Evolutionary conservation across 2,888 invertebrate species (phyloP).

Genomic region (Lissonota sp.): DNA sequence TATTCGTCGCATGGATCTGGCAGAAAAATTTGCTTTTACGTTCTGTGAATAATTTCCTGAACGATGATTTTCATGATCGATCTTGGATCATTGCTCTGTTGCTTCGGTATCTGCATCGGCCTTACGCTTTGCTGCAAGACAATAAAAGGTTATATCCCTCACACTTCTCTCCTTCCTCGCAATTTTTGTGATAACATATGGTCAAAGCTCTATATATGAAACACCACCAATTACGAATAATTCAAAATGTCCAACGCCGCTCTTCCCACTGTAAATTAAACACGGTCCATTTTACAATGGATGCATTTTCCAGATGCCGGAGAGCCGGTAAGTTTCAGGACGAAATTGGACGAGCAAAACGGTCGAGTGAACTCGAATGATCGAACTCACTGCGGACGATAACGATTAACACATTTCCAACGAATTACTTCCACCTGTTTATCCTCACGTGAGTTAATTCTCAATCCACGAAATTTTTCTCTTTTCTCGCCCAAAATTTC

Average conservation of each 20-base stretch:
- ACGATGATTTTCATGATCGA: slow-evolving; percentile 63
- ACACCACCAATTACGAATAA: background rate
- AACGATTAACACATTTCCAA: slow-evolving; percentile 7
- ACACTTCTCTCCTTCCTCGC: background rate
- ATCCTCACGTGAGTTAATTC: slow-evolving; percentile 12
- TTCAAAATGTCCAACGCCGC: background rate
- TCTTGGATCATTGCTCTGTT: slow-evolving; percentile 62
- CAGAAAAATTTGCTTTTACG: slow-evolving; percentile 1
- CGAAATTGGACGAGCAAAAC: slow-evolving; percentile 21
- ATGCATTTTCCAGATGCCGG: slow-evolving; percentile 50
- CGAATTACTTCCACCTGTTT: slow-evolving; percentile 1
- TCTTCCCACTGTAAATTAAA: background rate
- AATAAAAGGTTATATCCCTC: slow-evolving; percentile 61
- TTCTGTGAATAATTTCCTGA: slow-evolving; percentile 1
- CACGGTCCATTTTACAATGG: background rate
- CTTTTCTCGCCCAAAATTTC: background rate
- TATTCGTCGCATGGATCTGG: background rate
- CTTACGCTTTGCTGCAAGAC: slow-evolving; percentile 59
- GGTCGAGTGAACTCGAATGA: slow-evolving; percentile 8
- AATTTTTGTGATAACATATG: too few relatives aligned
- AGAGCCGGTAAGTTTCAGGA: slow-evolving; percentile 35
- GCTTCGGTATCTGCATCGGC: slow-evolving; percentile 59
- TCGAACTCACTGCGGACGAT: slow-evolving; percentile 16
- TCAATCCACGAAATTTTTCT: background rate
- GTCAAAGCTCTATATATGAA: too few relatives aligned